Conservation (phyloP, 2,797 vertebrate genomes). For the Botia kubotai region DNA sequence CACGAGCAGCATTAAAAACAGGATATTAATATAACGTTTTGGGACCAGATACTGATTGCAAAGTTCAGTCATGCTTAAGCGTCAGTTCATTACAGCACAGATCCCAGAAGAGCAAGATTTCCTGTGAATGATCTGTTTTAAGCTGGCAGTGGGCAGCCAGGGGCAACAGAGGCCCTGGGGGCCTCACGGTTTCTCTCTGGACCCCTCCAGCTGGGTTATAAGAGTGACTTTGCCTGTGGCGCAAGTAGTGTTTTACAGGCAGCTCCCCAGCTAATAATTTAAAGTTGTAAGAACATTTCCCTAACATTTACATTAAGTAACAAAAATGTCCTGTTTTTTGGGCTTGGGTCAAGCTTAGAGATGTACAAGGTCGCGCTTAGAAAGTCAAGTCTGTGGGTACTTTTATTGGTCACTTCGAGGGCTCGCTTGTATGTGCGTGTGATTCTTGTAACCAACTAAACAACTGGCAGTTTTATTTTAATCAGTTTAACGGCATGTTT, state of each 20-base stretch:
- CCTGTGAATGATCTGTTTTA: conserved; percentile 35
- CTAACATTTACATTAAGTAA: too few relatives aligned
- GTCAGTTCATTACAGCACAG: conserved; percentile 13
- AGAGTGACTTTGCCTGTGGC: conserved; percentile 40
- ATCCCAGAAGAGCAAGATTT: conserved; percentile 35
- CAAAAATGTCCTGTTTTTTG: too few relatives aligned
- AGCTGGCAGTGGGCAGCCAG: neutral
- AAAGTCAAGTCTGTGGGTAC: neutral
- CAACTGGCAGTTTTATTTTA: conserved; percentile 23
- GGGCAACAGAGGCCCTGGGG: neutral
- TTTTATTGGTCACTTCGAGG: neutral
- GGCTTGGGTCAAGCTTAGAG: too few relatives aligned
- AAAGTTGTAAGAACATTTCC: too few relatives aligned
- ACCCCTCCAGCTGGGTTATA: conserved; percentile 37
- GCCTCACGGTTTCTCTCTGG: neutral
- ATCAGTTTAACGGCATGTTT: conserved; percentile 41
- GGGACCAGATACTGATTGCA: conserved; percentile 17
- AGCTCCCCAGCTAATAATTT: neutral
- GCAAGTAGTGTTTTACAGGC: conserved; percentile 14
- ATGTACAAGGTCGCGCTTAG: neutral
- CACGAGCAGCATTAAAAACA: conserved; percentile 7
- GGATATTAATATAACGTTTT: neutral
- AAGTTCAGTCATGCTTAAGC: neutral
- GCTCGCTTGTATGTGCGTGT: conserved; percentile 7
- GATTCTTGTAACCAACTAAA: conserved; percentile 18